Percentiles rank a stretch among this genome's conserved stretches.
Conservation (phyloP, 2,888 invertebrate genomes). For the Apantesis nais region DNA sequence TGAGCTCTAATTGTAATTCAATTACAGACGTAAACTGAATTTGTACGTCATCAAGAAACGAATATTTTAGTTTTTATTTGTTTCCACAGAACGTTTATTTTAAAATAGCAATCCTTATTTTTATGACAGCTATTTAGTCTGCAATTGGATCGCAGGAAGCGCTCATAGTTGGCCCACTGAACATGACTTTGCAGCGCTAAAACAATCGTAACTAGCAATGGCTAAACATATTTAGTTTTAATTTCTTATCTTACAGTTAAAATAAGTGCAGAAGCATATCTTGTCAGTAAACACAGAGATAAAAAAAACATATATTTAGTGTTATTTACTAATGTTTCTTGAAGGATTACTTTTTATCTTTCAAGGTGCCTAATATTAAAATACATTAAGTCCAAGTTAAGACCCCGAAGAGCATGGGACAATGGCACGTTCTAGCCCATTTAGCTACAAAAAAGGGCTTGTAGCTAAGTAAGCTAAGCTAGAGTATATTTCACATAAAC, state of each 20-base stretch:
- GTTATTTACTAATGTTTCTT: background rate
- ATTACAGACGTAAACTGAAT: too few species aligned
- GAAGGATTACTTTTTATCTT: background rate
- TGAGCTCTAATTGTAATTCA: too few species aligned
- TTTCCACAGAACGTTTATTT: too few species aligned
- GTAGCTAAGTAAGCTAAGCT: too few species aligned
- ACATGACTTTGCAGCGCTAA: background rate
- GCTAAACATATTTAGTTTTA: background rate
- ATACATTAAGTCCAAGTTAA: background rate
- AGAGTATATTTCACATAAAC: too few species aligned
- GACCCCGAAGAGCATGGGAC: background rate
- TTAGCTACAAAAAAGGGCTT: background rate
- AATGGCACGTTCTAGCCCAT: background rate
- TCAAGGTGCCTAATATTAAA: background rate
- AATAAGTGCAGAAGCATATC: constrained; percentile 7
- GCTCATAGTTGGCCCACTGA: too few species aligned
- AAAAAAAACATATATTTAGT: background rate
- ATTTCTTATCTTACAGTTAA: constrained; percentile 4
- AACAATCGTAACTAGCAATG: background rate
- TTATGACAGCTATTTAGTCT: too few species aligned
- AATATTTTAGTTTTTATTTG: too few species aligned
- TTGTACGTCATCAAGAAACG: too few species aligned
- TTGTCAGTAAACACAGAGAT: background rate
- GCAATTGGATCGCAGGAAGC: too few species aligned
- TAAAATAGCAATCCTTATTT: too few species aligned